phyloP scores from a whole-genome alignment of 2,113 vertebrate species.

The Dissostichus mawsoni region DNA sequence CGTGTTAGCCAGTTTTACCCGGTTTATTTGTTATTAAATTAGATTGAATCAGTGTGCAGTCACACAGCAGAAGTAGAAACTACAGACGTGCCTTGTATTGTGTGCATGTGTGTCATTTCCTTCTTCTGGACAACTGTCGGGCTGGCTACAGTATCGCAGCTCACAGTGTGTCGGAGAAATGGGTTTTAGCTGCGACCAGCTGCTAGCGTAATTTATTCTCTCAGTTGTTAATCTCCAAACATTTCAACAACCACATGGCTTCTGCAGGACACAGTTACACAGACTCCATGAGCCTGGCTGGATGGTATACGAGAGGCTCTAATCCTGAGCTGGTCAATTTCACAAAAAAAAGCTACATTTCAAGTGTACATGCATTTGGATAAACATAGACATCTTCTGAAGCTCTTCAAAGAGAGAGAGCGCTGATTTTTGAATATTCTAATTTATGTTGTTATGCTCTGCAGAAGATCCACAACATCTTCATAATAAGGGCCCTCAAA shows the following conservation, averaged over 20 bases:
- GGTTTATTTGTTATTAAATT: background rate
- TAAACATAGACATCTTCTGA: background rate
- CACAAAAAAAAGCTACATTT: background rate
- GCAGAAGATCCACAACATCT: background rate
- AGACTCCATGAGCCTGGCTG: conserved; percentile 3
- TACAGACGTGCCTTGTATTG: background rate
- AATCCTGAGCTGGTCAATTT: background rate
- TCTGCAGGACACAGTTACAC: background rate
- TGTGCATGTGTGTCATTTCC: background rate
- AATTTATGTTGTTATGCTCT: background rate
- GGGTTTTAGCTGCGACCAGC: conserved; percentile 42
- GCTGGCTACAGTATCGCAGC: background rate
- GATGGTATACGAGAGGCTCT: background rate
- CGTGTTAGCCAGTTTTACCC: background rate
- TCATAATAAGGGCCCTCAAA: conserved; percentile 29
- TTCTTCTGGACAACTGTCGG: conserved; percentile 14
- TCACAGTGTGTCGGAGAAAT: conserved; percentile 9
- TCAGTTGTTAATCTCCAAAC: conserved; percentile 19
- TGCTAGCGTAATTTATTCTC: conserved; percentile 34
- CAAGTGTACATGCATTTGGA: background rate
- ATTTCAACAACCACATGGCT: conserved; percentile 7
- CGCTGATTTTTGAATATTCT: conserved; percentile 3
- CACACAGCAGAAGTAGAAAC: background rate
- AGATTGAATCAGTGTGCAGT: background rate
- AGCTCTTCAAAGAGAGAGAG: background rate